A percentile compares a stretch with the other conserved stretches of the same genome.
phyloP scores from a whole-genome alignment of 2,113 vertebrate genomes.

The Miniopterus natalensis region DNA sequence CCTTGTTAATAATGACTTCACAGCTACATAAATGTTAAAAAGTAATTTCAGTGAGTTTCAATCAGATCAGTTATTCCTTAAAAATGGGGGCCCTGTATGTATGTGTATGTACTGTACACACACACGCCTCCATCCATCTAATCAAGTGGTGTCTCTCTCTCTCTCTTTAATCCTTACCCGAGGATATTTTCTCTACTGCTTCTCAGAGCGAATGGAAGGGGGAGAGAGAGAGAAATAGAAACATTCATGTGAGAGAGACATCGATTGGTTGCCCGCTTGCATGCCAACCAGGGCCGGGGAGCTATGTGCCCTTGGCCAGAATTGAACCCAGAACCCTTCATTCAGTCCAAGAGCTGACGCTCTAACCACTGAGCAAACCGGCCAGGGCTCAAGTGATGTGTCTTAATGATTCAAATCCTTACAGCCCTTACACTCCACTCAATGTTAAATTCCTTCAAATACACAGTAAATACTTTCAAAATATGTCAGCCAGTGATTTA shows the following conservation, averaged over 20 bases:
- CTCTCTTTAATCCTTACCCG: too few relatives aligned
- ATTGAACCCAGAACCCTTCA: too few relatives aligned
- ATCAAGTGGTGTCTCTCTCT: not conserved
- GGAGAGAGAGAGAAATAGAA: too few relatives aligned
- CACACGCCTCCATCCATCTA: not conserved
- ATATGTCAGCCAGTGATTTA: not conserved
- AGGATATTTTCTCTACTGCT: too few relatives aligned
- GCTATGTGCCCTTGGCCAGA: too few relatives aligned
- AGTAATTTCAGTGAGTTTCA: constrained; percentile 26
- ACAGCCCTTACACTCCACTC: not conserved
- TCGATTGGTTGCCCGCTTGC: too few relatives aligned
- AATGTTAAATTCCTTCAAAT: not conserved
- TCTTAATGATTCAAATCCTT: constrained; percentile 1
- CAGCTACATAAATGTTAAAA: constrained; percentile 17
- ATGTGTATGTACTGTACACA: not conserved
- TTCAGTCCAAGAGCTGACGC: too few relatives aligned
- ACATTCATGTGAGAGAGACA: too few relatives aligned
- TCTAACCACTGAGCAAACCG: too few relatives aligned
- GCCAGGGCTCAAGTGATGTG: not conserved
- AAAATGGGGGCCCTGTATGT: not conserved
- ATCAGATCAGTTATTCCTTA: constrained; percentile 19
- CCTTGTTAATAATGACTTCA: constrained; percentile 4
- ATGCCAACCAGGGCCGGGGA: too few relatives aligned
- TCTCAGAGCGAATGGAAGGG: too few relatives aligned
- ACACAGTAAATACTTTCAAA: not conserved